Base-by-base conservation (phyloP, 2,113 vertebrate species). In the Hepsetus odoe region DNA sequence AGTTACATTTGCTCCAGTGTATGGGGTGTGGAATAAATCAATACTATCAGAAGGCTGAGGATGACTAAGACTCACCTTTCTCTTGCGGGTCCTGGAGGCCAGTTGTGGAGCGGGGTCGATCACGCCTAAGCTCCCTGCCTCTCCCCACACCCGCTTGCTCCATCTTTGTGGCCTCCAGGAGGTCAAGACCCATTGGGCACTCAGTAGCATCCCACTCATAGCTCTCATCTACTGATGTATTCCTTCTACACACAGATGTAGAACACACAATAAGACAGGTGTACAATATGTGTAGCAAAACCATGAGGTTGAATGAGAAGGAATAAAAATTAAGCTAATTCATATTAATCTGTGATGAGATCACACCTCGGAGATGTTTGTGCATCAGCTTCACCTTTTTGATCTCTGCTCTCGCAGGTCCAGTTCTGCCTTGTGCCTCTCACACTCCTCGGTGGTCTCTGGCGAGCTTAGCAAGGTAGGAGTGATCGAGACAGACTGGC, bases 151-250 rank as follows among this genome's bases (percentile, higher is more conserved):
- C 85, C n/a, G 22, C 42, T 30, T 86, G 86, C 86, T 88, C 86
- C 77, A 87, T 82, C 80, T 85, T 86, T 58, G 78, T 82, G 87
- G 87, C 89, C 85, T 92, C 90, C 89, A 91, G 89, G 88, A 89
- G 83, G 72, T 92, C 86, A 0, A 80, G 71, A 80, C 93, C 90
- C 88, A 88, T 83, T 65, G 81, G 86, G 74, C 79, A 85, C 76
- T 94, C 92, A 20, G 83, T 83, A 67, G 92, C 85, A 85, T 94
- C 92, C 92, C 92, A 94, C 82, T 94, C 93, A 88, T 94, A 93
- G 89, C 91, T 91, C 86, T 94, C 92, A 89, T 94, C 93, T 86
- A 94, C 92, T 81, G 91, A 93, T 12, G 93, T 90, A 88, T 93
- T 93, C 86, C 92, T 92, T 91, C 92, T 93, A 83, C 59, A 90